Base-by-base conservation (phyloP, 2,113 vertebrate species). In the Ptychochromis oligacanthus region DNA sequence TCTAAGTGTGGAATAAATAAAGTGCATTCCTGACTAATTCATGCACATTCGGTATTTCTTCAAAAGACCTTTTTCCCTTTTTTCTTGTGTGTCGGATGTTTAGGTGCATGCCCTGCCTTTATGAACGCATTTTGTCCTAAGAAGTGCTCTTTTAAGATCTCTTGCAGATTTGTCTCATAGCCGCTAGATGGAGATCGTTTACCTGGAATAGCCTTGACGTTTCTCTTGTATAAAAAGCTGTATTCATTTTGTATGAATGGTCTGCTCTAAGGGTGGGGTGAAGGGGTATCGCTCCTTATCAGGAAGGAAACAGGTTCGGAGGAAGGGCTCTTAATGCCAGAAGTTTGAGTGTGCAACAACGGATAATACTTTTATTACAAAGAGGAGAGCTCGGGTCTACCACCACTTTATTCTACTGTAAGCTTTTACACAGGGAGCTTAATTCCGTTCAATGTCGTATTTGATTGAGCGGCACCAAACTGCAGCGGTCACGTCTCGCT, bases 1-100 rank as follows among this genome's bases (percentile, higher is more conserved):
- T 93, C 80, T 92, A 94, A 92, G 91, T 92, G 92, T 94, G 93
- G 87, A 92, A 94, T 93, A 93, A 94, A 94, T 93, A 94, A 95
- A 94, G 84, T 92, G 92, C 93, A 94, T 95, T 94, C 93, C 92
- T 90, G 87, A 94, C 89, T 85, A 86, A 91, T 77, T 18, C 17
- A 22, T 75, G 58, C 18, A n/a, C 34, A 54, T 54, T 54, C 20
- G 6, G 7, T 76, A 0, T 59, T 80, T 82, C 8, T 80, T 80
- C 7, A 12, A 52, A 38, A 22, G 11, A 31, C 24, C 18, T 54
- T 0, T 72, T 15, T 76, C 8, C 28, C 7, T 46, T 55, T 24
- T 24, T 20, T 43, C 5, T 14, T 43, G 31, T 56, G 34, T 64
- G 22, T 61, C 10, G 56, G 20, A 74, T 22, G 31, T 34, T 74